phyloP scores from a whole-genome alignment of 2,888 invertebrate species.

The Rhorus exstirpatorius region DNA sequence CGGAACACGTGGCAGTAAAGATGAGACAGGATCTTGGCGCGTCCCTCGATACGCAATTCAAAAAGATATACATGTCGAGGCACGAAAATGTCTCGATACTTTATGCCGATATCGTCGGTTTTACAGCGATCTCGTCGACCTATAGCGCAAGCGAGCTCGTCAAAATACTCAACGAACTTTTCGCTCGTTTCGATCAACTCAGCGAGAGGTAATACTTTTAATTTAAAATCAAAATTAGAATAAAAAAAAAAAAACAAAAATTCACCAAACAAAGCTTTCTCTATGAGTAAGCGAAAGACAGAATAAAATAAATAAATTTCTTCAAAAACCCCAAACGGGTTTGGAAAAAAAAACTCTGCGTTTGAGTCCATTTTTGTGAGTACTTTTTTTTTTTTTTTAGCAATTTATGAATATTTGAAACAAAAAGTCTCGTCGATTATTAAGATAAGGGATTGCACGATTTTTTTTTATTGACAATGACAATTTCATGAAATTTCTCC shows the following conservation, averaged over 20 bases:
- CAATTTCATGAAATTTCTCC: too few relatives aligned
- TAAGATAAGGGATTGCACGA: too few relatives aligned
- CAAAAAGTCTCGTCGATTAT: too few relatives aligned
- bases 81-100: constrained; percentile 99
- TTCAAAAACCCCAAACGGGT: too few relatives aligned
- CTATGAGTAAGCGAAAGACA: too few relatives aligned
- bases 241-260: neutral
- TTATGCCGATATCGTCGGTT: constrained; percentile 99
- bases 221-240: neutral
- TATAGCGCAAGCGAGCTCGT: constrained; percentile 98
- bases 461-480: too few relatives aligned
- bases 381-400: too few relatives aligned
- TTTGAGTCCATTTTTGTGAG: too few relatives aligned
- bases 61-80: constrained; percentile 98
- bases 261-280: neutral
- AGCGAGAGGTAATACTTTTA: constrained; percentile 85
- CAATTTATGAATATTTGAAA: too few relatives aligned
- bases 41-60: constrained; percentile 96
- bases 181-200: constrained; percentile 97
- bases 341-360: too few relatives aligned
- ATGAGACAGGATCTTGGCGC: constrained; percentile 97
- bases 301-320: too few relatives aligned
- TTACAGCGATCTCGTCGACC: constrained; percentile 97
- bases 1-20: constrained; percentile 98
- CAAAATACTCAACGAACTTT: constrained; percentile 97